Evolutionary conservation across 2,888 invertebrate genomes (phyloP).

Genomic region (Ormyrus rosae): DNA sequence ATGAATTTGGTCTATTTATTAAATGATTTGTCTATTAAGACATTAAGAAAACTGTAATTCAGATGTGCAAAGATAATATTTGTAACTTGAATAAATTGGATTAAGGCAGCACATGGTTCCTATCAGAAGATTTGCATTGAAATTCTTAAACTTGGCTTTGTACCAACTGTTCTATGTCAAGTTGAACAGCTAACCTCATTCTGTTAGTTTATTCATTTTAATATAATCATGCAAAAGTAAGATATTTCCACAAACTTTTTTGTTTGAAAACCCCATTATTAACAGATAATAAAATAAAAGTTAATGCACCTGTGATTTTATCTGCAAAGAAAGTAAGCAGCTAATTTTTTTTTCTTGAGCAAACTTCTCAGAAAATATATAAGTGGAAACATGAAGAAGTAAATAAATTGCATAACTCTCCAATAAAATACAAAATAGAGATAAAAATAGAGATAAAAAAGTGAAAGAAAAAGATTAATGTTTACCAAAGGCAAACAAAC

Average conservation of each 20-base stretch:
- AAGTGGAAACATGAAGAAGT: conserved; percentile 3
- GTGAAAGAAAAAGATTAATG: neutral
- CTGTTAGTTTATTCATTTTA: conserved; percentile 17
- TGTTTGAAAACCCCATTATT: neutral
- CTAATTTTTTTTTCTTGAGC: neutral
- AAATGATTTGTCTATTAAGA: too few species aligned
- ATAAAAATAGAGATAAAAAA: conserved; percentile 20
- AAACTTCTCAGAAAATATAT: neutral
- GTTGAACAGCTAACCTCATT: conserved; percentile 31
- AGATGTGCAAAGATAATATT: neutral
- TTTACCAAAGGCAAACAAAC: conserved; percentile 35
- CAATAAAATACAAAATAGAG: conserved; percentile 6
- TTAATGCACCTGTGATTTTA: neutral
- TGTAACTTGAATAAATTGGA: too few species aligned
- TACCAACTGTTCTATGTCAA: conserved; percentile 31
- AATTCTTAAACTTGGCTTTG: conserved; percentile 35
- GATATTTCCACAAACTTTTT: neutral
- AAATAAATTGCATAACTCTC: conserved; percentile 18
- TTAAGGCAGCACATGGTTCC: neutral
- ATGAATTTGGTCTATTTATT: too few species aligned
- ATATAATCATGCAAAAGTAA: conserved; percentile 23
- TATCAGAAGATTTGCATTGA: conserved; percentile 16
- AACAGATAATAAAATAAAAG: neutral
- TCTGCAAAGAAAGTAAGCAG: neutral
- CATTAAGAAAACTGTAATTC: neutral